Evolutionary conservation across 2,888 invertebrate species (phyloP).

Genomic region (Hecatera dysodea): DNA sequence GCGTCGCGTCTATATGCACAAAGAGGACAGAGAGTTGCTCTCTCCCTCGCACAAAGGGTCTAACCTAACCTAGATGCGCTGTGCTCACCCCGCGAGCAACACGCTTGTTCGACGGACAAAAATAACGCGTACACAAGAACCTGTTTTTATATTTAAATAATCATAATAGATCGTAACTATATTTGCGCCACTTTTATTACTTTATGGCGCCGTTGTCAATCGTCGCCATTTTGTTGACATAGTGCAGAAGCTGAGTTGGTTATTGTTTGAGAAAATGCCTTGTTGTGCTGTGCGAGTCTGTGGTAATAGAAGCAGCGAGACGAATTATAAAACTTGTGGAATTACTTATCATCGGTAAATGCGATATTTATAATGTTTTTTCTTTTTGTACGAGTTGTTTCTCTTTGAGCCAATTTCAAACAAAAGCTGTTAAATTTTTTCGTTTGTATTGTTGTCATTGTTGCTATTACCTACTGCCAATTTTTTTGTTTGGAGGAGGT

Average conservation of each 20-base stretch:
- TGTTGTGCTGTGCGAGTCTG: constrained; percentile 45
- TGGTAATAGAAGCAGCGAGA: constrained; percentile 36
- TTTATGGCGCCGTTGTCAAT: neutral
- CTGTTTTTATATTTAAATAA: neutral
- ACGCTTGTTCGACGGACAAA: constrained; percentile 4
- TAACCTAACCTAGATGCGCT: constrained; percentile 14
- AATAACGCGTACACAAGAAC: neutral
- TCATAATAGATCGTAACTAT: neutral
- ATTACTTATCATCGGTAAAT: constrained; percentile 51
- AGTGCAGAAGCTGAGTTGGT: neutral
- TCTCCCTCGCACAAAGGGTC: constrained; percentile 30
- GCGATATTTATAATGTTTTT: neutral
- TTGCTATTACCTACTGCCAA: too few relatives aligned
- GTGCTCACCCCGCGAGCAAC: neutral
- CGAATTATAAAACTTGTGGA: constrained; percentile 38
- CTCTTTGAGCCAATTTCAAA: too few relatives aligned
- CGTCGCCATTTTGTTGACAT: constrained; percentile 5
- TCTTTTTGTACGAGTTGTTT: too few relatives aligned
- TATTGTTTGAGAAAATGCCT: constrained; percentile 31
- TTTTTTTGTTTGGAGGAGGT: too few relatives aligned
- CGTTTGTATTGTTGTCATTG: too few relatives aligned
- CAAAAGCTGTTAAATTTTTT: too few relatives aligned
- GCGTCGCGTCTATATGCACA: constrained; percentile 57
- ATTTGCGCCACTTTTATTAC: neutral
- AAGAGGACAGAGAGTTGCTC: constrained; percentile 36